Conservation (phyloP, 2,113 vertebrate species). For the Elanus axillaris region DNA sequence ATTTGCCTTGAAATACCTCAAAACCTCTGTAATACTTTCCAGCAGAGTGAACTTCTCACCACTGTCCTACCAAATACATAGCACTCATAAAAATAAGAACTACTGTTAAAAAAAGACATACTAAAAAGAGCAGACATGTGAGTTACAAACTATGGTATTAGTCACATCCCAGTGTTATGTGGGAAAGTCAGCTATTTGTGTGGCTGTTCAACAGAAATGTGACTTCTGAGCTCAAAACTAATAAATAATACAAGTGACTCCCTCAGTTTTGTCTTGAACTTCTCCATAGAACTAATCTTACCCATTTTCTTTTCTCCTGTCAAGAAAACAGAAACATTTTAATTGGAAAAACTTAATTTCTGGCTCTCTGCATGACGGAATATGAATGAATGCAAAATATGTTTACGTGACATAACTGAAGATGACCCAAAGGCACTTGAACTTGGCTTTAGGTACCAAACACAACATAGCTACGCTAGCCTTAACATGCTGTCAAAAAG, state of each 20-base stretch:
- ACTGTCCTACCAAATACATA: background rate
- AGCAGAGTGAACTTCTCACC: background rate
- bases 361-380: background rate
- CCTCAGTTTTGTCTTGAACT: background rate
- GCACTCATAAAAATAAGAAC: background rate
- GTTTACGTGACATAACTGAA: background rate
- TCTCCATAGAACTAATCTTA: background rate
- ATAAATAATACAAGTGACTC: background rate
- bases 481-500: background rate
- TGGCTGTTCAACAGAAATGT: background rate
- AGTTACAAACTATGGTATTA: background rate
- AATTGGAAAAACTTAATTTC: background rate
- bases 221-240: background rate
- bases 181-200: background rate
- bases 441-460: background rate
- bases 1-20: slow-evolving; percentile 2
- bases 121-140: background rate
- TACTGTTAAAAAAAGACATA: background rate
- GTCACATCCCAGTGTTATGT: background rate
- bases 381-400: background rate
- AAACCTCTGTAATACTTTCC: slow-evolving; percentile 43
- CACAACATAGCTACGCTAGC: rapidly evolving
- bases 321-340: background rate
- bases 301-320: rapidly evolving
- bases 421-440: background rate